Evolutionary conservation across 2,113 vertebrate species (phyloP).

Genomic region (Trachemys scripta): DNA sequence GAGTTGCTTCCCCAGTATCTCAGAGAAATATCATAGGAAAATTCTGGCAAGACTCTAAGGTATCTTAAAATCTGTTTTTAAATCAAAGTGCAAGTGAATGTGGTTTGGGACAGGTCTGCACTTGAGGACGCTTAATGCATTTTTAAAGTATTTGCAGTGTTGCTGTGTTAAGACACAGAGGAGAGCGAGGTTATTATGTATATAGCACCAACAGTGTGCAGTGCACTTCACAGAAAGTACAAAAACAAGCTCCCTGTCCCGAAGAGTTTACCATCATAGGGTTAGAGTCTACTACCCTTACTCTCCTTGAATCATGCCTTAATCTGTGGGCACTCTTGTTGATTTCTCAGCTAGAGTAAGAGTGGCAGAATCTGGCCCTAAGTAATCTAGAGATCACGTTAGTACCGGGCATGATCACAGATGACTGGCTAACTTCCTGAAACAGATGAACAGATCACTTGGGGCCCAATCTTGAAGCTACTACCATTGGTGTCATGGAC

Average conservation of each 20-base stretch:
- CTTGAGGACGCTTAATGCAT: not conserved
- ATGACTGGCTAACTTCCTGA: slow-evolving; percentile 4
- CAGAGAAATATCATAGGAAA: not conserved
- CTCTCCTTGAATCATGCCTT: not conserved
- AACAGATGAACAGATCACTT: not conserved
- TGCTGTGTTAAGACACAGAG: not conserved
- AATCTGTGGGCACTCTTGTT: not conserved
- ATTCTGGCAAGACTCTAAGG: not conserved
- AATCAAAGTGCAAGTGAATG: slow-evolving; percentile 24
- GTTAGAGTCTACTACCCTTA: not conserved
- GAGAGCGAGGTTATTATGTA: not conserved
- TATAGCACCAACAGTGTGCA: not conserved
- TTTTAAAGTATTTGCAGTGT: not conserved
- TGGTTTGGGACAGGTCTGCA: not conserved
- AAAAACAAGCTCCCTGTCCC: not conserved
- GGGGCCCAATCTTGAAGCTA: not conserved
- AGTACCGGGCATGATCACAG: not conserved
- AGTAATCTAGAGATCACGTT: not conserved
- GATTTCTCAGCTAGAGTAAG: not conserved
- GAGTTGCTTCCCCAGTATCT: not conserved
- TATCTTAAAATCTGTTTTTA: slow-evolving; percentile 21
- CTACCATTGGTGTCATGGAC: not conserved
- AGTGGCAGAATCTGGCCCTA: not conserved
- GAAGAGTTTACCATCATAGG: not conserved
- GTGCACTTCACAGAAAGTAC: not conserved